phyloP scores from a whole-genome alignment of 1,140 invertebrate genomes.

The Drosophila pectinifera region DNA sequence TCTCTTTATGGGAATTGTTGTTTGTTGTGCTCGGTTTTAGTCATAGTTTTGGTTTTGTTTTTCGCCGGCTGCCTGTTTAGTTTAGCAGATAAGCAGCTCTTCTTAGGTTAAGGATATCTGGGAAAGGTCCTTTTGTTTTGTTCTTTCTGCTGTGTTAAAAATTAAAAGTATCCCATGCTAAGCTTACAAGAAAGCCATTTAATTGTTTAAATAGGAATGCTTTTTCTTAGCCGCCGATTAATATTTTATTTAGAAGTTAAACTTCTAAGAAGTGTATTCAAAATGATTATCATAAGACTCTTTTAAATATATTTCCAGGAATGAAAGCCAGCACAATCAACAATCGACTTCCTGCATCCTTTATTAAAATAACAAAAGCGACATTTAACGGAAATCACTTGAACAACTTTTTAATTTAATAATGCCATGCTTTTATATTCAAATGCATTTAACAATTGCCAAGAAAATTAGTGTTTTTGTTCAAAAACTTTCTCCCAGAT shows the following conservation, averaged over 20 bases:
- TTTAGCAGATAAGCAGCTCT: constrained; percentile 67
- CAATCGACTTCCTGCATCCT: too few species aligned
- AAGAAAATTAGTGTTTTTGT: constrained; percentile 41
- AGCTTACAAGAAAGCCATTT: background rate
- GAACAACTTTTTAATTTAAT: constrained; percentile 50
- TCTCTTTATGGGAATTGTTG: constrained; percentile 83
- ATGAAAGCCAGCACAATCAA: background rate
- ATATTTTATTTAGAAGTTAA: background rate
- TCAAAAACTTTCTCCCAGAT: background rate
- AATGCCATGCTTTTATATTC: constrained; percentile 64
- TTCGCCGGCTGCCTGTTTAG: constrained; percentile 63
- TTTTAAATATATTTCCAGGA: background rate
- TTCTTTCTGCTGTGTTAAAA: background rate
- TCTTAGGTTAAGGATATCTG: constrained; percentile 12
- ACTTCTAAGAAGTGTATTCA: too few species aligned
- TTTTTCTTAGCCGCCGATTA: background rate
- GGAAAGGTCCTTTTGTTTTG: background rate
- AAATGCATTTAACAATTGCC: constrained; percentile 69
- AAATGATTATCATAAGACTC: background rate
- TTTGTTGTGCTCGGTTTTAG: constrained; percentile 73
- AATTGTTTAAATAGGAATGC: too few species aligned
- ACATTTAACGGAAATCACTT: background rate
- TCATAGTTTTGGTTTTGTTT: constrained; percentile 54
- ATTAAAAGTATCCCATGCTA: background rate
- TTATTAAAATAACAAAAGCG: background rate